Evolutionary conservation across 2,888 invertebrate genomes (phyloP), one percentile per base, ranked within the genome.

Genomic region (Rhimphoctona megacephalus): DNA sequence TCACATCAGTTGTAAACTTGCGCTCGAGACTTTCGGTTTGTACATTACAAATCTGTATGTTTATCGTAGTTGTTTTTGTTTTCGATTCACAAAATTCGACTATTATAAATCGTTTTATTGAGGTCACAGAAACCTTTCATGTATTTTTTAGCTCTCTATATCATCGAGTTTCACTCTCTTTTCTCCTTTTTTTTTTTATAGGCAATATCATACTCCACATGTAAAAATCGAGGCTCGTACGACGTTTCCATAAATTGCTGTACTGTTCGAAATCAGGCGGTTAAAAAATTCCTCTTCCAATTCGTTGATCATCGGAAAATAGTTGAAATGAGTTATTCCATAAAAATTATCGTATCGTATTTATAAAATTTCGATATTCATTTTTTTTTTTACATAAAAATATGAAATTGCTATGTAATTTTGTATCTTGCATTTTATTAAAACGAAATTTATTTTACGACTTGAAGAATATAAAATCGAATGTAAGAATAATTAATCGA

Each of bases 41-140:
- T 67, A 25, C n/a, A 73, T 73, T 30, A 64, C 30, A 33, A 22
- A 52, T 49, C 3, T 43, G 6, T 39, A 39, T 36, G n/a, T 67
- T 54, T 43, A 46, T 61, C 74, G 25, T 14, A 22, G 6, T 74
- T 74, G 30, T 57, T 43, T 61, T 74, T 19, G 36, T 43, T 25
- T 19, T 9, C 61, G 43, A 43, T 74, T 61, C 25, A 61, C 22
- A 30, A 57, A 57, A 72, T 72, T 61, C 61, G 57, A 30, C 25
- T 61, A 33, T 74, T 74, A 74, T 66, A 39, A 67, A 74, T 74
- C 73, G n/a, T 57, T 69, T 25, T 74, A 69, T 79, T 30, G 57
- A 80, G 81, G 81, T 77, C 70, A 82, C 69, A 61, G 19, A 43
- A 81, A 66, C 30, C 49, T 67, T 81, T 80, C 64, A 19, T 80